Percentiles rank a stretch among this genome's conserved stretches.
These are phyloP conservation scores for Hermetia illucens DNA, from an alignment of 1,140 invertebrate species.

Conservation along the genomic window DNA sequence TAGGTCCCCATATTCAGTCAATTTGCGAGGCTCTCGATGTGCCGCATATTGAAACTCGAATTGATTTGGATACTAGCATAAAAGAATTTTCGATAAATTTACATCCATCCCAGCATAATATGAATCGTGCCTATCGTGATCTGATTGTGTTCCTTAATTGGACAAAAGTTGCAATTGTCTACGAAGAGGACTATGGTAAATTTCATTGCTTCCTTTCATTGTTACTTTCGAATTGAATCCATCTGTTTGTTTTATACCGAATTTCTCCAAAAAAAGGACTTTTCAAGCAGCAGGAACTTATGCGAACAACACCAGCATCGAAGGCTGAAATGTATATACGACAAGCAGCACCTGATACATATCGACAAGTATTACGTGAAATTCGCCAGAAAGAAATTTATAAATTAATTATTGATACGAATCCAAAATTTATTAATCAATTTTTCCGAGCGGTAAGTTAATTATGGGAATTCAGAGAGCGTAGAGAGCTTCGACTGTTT, in stretches of 20 bases:
- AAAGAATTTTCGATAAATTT: conserved; percentile 77
- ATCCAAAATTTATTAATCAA: conserved; percentile 52
- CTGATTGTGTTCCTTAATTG: conserved; percentile 81
- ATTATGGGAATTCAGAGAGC: background rate
- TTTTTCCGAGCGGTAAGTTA: conserved; percentile 67
- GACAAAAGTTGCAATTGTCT: conserved; percentile 83
- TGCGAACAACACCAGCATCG: conserved; percentile 13
- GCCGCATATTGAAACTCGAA: conserved; percentile 20
- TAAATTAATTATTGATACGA: conserved; percentile 70
- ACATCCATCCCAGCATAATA: conserved; percentile 66
- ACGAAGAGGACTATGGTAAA: conserved; percentile 47
- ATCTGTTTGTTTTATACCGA: background rate
- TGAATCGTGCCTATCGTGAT: conserved; percentile 75
- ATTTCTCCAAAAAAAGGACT: background rate
- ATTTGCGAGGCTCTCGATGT: conserved; percentile 59
- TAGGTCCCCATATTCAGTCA: conserved; percentile 77
- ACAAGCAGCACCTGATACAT: conserved; percentile 13
- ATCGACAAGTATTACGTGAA: conserved; percentile 15
- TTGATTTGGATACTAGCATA: conserved; percentile 29
- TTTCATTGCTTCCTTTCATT: background rate
- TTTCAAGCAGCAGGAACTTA: conserved; percentile 17
- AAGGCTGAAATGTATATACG: conserved; percentile 16
- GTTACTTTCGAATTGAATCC: background rate
- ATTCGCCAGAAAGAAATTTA: conserved; percentile 24
- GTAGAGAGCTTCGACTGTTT: background rate